Conservation (phyloP, 2,113 vertebrate species). For the Hippocampus mohnikei region DNA sequence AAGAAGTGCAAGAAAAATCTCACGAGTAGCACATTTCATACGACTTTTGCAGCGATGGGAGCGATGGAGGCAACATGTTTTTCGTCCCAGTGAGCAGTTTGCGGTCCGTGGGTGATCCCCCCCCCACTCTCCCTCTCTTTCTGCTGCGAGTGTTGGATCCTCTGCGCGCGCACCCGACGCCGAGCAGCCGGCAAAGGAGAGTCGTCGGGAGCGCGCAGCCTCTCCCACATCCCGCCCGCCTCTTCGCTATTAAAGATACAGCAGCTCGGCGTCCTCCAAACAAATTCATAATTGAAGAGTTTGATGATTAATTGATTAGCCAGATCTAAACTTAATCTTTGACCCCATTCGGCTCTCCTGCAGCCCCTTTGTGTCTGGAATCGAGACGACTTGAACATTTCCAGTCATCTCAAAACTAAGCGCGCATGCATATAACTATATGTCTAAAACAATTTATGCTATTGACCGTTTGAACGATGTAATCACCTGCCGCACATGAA, state of each 20-base stretch:
- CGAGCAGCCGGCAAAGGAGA: constrained; percentile 43
- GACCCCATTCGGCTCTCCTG: constrained; percentile 49
- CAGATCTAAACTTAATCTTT: constrained; percentile 42
- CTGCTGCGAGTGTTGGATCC: constrained; percentile 45
- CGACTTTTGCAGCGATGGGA: constrained; percentile 39
- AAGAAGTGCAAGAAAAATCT: constrained; percentile 46
- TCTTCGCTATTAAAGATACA: constrained; percentile 68
- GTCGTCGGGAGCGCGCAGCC: constrained; percentile 71
- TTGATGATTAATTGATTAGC: constrained; percentile 61
- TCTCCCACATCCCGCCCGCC: constrained; percentile 71
- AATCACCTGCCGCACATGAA: background rate
- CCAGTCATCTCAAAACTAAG: background rate
- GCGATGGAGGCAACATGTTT: constrained; percentile 68
- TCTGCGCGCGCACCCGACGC: constrained; percentile 69
- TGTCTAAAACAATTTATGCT: background rate
- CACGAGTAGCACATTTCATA: constrained; percentile 42
- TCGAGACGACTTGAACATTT: background rate
- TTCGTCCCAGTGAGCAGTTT: constrained; percentile 55
- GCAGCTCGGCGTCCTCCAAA: constrained; percentile 43
- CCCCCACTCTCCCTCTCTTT: constrained; percentile 14
- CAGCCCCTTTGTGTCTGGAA: constrained; percentile 25
- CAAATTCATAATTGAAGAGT: constrained; percentile 65
- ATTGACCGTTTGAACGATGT: background rate
- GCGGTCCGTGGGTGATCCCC: constrained; percentile 57
- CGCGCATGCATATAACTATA: background rate